A percentile compares a stretch with the other conserved stretches of the same genome.
These are phyloP conservation scores for Trochalopteron elliotii DNA, from an alignment of 2,113 vertebrate species.

Conservation along the genomic window DNA sequence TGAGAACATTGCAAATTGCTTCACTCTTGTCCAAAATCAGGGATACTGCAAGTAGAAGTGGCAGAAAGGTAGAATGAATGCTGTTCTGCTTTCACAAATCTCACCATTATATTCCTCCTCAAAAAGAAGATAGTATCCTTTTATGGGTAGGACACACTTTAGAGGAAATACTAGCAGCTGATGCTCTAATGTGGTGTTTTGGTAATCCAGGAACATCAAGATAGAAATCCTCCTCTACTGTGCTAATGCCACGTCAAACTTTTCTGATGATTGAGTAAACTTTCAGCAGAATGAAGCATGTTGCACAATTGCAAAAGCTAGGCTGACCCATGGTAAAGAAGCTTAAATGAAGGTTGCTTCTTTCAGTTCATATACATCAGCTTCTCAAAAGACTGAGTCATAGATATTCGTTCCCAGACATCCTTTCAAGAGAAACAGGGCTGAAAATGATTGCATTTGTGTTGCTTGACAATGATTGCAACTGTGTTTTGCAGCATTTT, in stretches of 20 bases:
- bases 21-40: neutral
- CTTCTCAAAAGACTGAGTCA: neutral
- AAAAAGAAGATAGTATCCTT: neutral
- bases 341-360: neutral
- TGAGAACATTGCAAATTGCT: neutral
- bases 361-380: neutral
- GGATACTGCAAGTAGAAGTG: neutral
- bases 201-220: neutral
- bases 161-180: neutral
- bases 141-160: neutral
- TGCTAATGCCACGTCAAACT: neutral
- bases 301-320: neutral
- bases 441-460: neutral
- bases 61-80: neutral
- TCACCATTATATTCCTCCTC: neutral
- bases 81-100: neutral
- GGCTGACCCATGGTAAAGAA: neutral
- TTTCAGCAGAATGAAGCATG: neutral
- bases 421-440: neutral
- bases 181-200: fast-evolving
- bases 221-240: neutral
- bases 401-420: neutral
- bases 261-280: neutral
- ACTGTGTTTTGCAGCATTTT: neutral
- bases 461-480: neutral